Evolutionary conservation across 2,797 vertebrate genomes (phyloP), one percentile per base, ranked within the genome.

Genomic region (Morelia viridis): DNA sequence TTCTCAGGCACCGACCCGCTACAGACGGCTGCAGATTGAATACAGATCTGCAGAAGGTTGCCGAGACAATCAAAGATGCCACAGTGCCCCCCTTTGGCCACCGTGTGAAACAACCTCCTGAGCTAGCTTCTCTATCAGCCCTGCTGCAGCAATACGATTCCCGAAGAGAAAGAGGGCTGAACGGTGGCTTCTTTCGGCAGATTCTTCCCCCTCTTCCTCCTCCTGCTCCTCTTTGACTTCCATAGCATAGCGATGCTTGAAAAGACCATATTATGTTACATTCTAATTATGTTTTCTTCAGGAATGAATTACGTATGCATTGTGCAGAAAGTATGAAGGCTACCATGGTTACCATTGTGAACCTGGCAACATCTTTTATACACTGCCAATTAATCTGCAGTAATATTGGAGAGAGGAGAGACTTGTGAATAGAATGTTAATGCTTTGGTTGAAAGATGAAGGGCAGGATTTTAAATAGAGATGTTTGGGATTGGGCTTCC

Each of bases 61-160:
- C 46, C 11, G 31, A 19, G 56, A 83, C 88, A 89, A 96, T 97
- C 95, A 1, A 8, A 96, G 93, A 96, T 94, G 93, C 93, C 97
- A 97, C 97, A 98, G 94, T 97, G 97, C 97, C 98, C 97, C 95
- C 98, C 97, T 97, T 96, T 95, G 98, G 95, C 91, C 56, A 10
- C 17, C 0, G 65, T 50, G 61, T 90, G 53, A 76, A 91, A 88
- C 89, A 87, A 62, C 71, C 46, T 10, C 15, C 26, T 61, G n/a
- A 87, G 19, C 31, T 58, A 50, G 0, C 53, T 0, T 17, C 65
- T 41, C 85, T 92, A 57, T 6, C 68, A 92, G 41, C 92, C 87
- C 89, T 87, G 93, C 95, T 89, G 88, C 91, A 89, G 92, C 68
- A 84, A 9, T 94, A 93, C 50, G 91, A 0, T 62, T 90, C n/a